phyloP scores from a whole-genome alignment of 2,113 vertebrate genomes.

The Dicentrarchus labrax region DNA sequence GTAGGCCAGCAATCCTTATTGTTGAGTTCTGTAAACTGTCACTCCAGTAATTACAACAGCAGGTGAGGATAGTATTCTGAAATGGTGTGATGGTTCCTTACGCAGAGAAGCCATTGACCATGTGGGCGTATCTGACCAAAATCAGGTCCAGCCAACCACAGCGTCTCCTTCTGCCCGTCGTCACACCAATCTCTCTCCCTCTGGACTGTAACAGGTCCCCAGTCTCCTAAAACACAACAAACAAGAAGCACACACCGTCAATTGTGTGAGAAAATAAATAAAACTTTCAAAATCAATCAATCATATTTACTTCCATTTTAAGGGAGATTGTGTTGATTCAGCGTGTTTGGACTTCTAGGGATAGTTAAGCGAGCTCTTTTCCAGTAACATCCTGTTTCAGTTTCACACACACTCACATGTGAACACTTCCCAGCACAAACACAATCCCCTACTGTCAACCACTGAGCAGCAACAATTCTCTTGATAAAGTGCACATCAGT shows the following conservation, averaged over 20 bases:
- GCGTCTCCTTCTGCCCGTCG: conserved; percentile 90
- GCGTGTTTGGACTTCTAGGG: not conserved
- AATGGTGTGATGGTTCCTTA: conserved; percentile 66
- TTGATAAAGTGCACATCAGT: not conserved
- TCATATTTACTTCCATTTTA: not conserved
- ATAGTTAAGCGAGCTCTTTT: not conserved
- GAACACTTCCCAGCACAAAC: not conserved
- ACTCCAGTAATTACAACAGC: not conserved
- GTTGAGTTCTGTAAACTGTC: not conserved
- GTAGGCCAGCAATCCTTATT: too few species aligned
- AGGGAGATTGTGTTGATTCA: not conserved
- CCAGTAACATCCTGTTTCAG: not conserved
- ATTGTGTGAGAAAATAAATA: not conserved
- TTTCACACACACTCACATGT: not conserved
- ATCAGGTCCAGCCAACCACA: conserved; percentile 91
- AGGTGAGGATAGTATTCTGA: not conserved
- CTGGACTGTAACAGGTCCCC: conserved; percentile 82
- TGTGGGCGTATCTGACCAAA: conserved; percentile 88
- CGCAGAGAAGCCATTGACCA: conserved; percentile 89
- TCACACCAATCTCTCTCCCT: conserved; percentile 87
- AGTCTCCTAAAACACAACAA: conserved; percentile 78
- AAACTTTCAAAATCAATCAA: not conserved
- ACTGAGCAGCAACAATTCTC: not conserved
- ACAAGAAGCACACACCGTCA: not conserved
- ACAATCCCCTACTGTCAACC: not conserved